These are phyloP conservation scores for Leguminivora glycinivorella DNA, from an alignment of 1,140 invertebrate genomes.

Conservation along the genomic window DNA sequence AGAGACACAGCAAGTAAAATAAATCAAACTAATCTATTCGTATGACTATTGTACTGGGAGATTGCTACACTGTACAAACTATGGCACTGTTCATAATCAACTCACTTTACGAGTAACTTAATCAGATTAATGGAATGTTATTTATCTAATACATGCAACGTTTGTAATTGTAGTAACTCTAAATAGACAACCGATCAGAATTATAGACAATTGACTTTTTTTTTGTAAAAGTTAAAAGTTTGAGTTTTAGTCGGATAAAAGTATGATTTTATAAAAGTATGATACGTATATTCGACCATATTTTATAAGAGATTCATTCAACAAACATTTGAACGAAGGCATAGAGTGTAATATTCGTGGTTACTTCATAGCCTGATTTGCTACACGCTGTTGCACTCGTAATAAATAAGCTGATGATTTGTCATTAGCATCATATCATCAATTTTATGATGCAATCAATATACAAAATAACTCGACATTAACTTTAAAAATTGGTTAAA, in stretches of 20 bases:
- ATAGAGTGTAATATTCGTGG: background rate
- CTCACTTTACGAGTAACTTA: slow-evolving; percentile 15
- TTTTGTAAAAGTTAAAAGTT: background rate
- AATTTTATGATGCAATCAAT: background rate
- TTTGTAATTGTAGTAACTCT: background rate
- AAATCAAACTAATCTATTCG: slow-evolving; percentile 2
- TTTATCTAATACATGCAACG: background rate
- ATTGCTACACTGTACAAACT: slow-evolving; percentile 21
- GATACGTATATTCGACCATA: background rate
- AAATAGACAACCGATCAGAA: background rate
- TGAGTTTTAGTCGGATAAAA: background rate
- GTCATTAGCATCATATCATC: background rate
- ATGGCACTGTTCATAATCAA: slow-evolving; percentile 25
- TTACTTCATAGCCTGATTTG: background rate
- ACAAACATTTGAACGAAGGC: background rate
- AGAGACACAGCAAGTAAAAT: background rate
- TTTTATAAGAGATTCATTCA: background rate
- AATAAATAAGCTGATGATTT: background rate
- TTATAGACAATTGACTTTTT: background rate
- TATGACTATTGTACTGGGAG: background rate
- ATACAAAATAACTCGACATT: background rate
- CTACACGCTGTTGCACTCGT: background rate
- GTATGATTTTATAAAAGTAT: background rate
- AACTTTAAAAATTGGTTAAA: background rate
- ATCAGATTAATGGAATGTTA: slow-evolving; percentile 21